phyloP scores from a whole-genome alignment of 2,113 vertebrate genomes.

The Mandrillus leucophaeus region DNA sequence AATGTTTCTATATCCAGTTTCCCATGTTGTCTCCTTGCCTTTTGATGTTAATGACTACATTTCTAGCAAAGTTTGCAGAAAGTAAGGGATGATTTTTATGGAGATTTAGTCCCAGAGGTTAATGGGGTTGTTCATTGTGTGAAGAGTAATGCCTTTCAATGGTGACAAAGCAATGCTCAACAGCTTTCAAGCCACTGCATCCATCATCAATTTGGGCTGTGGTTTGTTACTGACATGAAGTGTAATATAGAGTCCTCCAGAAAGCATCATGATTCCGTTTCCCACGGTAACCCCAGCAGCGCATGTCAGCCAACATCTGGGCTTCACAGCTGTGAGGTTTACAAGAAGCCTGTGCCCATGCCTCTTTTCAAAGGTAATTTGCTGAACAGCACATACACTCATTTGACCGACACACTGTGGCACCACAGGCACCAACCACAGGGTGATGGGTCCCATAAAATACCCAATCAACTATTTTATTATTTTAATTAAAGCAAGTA shows the following conservation, averaged over 20 bases:
- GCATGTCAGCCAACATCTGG: background rate
- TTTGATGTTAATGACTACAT: background rate
- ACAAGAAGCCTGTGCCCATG: background rate
- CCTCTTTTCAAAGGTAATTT: background rate
- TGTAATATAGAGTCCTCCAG: background rate
- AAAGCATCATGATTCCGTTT: background rate
- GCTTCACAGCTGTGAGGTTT: background rate
- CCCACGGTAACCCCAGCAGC: background rate
- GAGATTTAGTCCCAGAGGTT: conserved; percentile 8
- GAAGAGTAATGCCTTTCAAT: background rate
- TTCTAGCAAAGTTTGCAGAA: background rate
- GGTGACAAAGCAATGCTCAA: background rate
- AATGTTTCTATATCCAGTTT: background rate
- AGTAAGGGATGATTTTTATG: background rate
- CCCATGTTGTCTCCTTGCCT: background rate
- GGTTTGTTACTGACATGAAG: background rate
- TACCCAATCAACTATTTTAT: conserved; percentile 22
- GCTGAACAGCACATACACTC: background rate
- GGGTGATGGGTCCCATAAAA: background rate
- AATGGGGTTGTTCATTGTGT: background rate
- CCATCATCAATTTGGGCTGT: background rate
- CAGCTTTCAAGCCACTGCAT: background rate
- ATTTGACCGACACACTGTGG: background rate
- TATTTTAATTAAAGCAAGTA: conserved; percentile 13
- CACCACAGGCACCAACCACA: background rate